These are phyloP conservation scores for Tiliqua scincoides DNA, from an alignment of 2,113 vertebrate genomes.

Conservation along the genomic window DNA sequence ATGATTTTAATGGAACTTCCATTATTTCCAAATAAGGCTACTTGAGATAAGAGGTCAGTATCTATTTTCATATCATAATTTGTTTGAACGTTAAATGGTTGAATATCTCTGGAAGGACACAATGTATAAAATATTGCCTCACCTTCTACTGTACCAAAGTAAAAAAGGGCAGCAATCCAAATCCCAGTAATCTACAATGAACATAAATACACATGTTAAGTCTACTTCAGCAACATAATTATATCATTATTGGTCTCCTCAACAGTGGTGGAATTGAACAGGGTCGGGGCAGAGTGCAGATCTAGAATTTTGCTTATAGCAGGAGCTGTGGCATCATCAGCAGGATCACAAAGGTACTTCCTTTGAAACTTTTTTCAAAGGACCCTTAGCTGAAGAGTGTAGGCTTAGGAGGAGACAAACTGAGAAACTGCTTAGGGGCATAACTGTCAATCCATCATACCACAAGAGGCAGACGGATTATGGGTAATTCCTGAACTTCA, in stretches of 20 bases:
- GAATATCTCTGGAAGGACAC: background rate
- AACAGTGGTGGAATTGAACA: background rate
- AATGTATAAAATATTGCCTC: background rate
- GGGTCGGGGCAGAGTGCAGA: too few relatives aligned
- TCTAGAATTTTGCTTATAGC: too few relatives aligned
- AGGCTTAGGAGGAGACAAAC: too few relatives aligned
- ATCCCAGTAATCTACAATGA: conserved; percentile 9
- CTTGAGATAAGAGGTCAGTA: background rate
- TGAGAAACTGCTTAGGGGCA: too few relatives aligned
- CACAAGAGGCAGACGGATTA: too few relatives aligned
- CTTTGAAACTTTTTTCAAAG: too few relatives aligned
- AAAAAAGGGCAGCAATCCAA: conserved; percentile 3
- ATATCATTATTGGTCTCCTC: background rate
- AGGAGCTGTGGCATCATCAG: too few relatives aligned
- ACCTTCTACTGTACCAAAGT: conserved; percentile 20
- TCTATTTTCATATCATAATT: background rate
- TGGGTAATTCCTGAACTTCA: too few relatives aligned
- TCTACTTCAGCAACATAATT: background rate
- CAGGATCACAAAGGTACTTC: too few relatives aligned
- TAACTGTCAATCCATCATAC: too few relatives aligned
- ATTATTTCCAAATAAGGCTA: background rate
- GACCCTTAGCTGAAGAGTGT: too few relatives aligned
- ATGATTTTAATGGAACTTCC: background rate
- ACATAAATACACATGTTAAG: conserved; percentile 4
- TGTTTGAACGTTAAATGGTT: background rate